phyloP scores from a whole-genome alignment of 2,888 invertebrate genomes.

The Eubasilissa splendida region DNA sequence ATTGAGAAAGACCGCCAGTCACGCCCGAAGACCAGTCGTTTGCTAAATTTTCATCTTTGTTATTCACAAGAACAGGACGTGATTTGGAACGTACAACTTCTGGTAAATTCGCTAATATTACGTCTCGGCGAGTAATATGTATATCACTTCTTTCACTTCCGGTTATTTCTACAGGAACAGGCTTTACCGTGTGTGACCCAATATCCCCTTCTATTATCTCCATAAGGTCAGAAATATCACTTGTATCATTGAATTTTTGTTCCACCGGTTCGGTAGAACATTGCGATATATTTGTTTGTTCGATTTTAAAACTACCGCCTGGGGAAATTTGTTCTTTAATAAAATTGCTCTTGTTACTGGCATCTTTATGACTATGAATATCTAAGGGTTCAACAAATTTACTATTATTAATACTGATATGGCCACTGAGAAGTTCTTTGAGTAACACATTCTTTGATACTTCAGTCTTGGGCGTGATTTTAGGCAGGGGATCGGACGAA shows the following conservation, averaged over 20 bases:
- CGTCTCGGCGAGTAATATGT: neutral
- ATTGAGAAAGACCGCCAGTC: conserved; percentile 6
- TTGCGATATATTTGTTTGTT: conserved; percentile 5
- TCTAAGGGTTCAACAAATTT: conserved; percentile 6
- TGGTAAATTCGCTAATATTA: neutral
- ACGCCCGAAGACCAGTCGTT: neutral
- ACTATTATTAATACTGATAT: conserved; percentile 46
- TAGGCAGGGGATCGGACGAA: neutral
- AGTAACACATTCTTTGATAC: conserved; percentile 1
- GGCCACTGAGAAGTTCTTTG: conserved; percentile 24
- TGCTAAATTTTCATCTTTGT: neutral
- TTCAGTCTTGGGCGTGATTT: conserved; percentile 11
- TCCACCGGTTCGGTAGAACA: neutral
- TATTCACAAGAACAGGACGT: neutral
- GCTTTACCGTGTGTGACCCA: conserved; percentile 13
- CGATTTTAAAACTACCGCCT: conserved; percentile 19
- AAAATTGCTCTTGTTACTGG: neutral
- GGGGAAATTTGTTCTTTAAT: conserved; percentile 25
- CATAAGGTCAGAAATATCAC: conserved; percentile 38
- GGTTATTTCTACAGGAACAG: conserved; percentile 17
- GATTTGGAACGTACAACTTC: neutral
- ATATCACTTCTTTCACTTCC: neutral
- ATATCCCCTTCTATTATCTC: conserved; percentile 43
- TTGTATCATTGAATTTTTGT: conserved; percentile 18
- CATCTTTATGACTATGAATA: conserved; percentile 1